Evolutionary conservation across 2,797 vertebrate genomes (phyloP), one percentile per base, ranked within the genome.

Genomic region (Phataginus tricuspis): DNA sequence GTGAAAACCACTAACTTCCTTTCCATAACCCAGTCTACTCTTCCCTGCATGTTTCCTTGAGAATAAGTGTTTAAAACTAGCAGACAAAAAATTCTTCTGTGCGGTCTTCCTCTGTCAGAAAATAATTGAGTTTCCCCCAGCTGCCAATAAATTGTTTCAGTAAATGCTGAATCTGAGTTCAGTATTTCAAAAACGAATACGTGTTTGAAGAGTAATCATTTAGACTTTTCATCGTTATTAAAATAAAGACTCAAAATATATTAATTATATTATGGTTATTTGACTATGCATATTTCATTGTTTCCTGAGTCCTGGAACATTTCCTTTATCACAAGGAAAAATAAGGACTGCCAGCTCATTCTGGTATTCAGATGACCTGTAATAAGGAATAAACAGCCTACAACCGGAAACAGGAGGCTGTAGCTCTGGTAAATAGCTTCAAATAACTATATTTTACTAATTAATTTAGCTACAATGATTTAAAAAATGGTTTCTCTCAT

Each of bases 381-480:
- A 80, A 78, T 34, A 79, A 83, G n/a, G 42, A 55, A 49, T 23
- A 91, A 66, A 91, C 3, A 93, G 19, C 16, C n/a, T 19, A 2
- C 13, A n/a, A 79, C 37, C 69, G 27, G 88, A 96, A 95, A 86
- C 15, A 66, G 45, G 61, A 91, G 61, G 88, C 63, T 79, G 51
- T 61, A 74, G 39, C n/a, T 91, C 39, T 89, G 18, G 13, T 53
- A 82, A 49, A 16, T 29, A 55, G 15, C 34, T 95, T 94, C 90
- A 86, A 84, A 96, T 95, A 91, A 74, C 75, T 82, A 21, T 61
- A 88, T 89, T 90, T 88, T 93, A 95, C 66, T 71, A 96, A 80
- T 96, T 95, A 91, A 92, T 86, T 89, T 85, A 96, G 49, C n/a
- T 92, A 91, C 80, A 94, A n/a, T 90, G 49, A 45, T 77, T 96